phyloP scores from a whole-genome alignment of 2,797 vertebrate genomes.

The Pachyuromys duprasi region DNA sequence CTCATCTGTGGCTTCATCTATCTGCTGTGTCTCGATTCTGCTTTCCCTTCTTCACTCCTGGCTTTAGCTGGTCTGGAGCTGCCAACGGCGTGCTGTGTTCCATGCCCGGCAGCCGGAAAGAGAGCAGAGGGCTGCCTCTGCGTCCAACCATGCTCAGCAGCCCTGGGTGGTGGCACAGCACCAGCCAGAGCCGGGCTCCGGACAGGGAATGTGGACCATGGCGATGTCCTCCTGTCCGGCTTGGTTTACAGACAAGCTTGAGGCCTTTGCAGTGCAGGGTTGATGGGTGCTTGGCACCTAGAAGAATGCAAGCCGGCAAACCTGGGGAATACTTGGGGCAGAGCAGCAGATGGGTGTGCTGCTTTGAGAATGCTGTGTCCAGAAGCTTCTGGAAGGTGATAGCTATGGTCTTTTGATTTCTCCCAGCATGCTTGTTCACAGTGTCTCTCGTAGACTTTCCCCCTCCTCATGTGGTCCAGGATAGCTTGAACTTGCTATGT shows the following conservation, averaged over 20 bases:
- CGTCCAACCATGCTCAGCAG: background rate
- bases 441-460: background rate
- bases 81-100: fast-evolving
- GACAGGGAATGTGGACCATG: fast-evolving
- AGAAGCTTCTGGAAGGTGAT: conserved; percentile 31
- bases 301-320: conserved; percentile 20
- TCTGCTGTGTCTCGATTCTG: background rate
- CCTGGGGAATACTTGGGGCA: background rate
- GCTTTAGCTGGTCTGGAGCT: background rate
- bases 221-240: fast-evolving
- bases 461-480: background rate
- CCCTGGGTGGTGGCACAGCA: background rate
- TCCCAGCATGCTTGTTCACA: background rate
- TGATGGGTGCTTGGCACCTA: background rate
- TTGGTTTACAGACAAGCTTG: background rate
- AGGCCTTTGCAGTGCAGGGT: background rate
- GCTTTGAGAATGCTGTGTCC: background rate
- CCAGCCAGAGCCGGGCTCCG: background rate
- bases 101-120: background rate
- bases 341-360: background rate
- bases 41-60: background rate
- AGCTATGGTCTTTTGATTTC: background rate
- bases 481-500: background rate
- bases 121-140: background rate
- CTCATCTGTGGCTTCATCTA: conserved; percentile 10